A percentile compares a stretch with the other conserved stretches of the same genome.
Evolutionary conservation across 1,140 invertebrate species (phyloP).

Genomic region (Ceratosolen solmsi): DNA sequence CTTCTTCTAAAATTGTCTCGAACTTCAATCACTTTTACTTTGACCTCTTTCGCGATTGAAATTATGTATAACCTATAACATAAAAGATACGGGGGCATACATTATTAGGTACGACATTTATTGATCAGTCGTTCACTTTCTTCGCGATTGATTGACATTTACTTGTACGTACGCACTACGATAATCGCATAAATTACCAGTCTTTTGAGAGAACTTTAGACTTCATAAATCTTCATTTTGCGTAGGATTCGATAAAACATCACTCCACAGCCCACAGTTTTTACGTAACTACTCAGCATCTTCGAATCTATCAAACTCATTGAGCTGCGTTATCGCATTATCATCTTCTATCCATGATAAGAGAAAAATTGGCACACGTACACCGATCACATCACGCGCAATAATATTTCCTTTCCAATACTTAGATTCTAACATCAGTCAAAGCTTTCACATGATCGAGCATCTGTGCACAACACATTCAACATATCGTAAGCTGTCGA

Average conservation of each 20-base stretch:
- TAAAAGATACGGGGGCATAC: neutral
- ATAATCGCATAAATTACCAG: neutral
- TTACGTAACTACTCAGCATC: neutral
- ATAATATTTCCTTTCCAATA: conserved; percentile 44
- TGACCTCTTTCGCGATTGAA: neutral
- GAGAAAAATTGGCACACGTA: neutral
- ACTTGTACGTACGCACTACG: neutral
- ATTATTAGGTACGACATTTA: neutral
- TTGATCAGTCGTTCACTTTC: neutral
- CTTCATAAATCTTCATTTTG: neutral
- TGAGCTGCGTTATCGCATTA: neutral
- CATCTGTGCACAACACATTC: neutral
- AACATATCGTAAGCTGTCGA: neutral
- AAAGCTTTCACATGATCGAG: neutral
- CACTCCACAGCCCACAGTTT: neutral
- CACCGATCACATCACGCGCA: neutral
- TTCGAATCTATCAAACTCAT: neutral
- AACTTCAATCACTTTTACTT: neutral
- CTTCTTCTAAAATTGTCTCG: neutral
- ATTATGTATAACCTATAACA: neutral
- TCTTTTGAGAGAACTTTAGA: too few species aligned
- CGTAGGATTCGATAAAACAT: neutral
- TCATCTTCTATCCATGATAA: conserved; percentile 53
- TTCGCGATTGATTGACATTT: neutral
- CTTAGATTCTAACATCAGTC: neutral